A percentile compares a stretch with the other conserved stretches of the same genome.
phyloP scores from a whole-genome alignment of 2,113 vertebrate species.

The Lepus americanus region DNA sequence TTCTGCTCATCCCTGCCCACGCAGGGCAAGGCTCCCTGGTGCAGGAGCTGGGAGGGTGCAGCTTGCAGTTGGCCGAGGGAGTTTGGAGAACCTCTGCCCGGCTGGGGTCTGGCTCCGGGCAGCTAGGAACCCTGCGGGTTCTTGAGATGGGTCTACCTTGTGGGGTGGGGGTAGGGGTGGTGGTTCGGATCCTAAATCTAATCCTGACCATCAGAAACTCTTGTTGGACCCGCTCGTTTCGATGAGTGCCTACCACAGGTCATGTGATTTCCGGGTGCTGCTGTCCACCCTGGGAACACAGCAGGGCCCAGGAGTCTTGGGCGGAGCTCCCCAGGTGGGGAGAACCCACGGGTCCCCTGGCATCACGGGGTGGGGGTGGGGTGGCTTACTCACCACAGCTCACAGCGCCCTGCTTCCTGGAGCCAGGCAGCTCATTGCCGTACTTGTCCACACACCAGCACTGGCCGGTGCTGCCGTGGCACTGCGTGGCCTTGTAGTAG shows the following conservation, averaged over 20 bases:
- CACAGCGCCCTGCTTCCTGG: conserved; percentile 95
- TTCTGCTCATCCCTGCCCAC: neutral
- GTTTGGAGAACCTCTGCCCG: no score
- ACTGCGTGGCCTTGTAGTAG: conserved; percentile 97
- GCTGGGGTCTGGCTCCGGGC: neutral
- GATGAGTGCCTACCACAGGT: neutral
- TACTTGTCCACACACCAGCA: conserved; percentile 99
- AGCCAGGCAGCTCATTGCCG: conserved; percentile 96
- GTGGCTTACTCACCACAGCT: conserved; percentile 92
- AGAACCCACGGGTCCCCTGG: fast-evolving
- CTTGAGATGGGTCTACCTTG: neutral
- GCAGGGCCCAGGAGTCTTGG: neutral
- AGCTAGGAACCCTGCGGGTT: neutral
- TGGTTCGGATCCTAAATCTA: no score
- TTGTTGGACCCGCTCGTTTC: fast-evolving
- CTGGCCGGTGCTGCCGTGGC: conserved; percentile 95
- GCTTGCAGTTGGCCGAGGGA: no score
- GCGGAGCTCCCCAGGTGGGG: neutral
- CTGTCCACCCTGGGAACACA: fast-evolving
- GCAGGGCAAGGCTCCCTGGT: no score
- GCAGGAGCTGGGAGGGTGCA: no score
- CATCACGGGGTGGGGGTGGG: fast-evolving
- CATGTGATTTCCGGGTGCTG: neutral
- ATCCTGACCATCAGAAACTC: neutral
- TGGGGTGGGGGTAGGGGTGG: no score